Evolutionary conservation across 2,888 invertebrate genomes (phyloP).

Genomic region (Colletes collaris): DNA sequence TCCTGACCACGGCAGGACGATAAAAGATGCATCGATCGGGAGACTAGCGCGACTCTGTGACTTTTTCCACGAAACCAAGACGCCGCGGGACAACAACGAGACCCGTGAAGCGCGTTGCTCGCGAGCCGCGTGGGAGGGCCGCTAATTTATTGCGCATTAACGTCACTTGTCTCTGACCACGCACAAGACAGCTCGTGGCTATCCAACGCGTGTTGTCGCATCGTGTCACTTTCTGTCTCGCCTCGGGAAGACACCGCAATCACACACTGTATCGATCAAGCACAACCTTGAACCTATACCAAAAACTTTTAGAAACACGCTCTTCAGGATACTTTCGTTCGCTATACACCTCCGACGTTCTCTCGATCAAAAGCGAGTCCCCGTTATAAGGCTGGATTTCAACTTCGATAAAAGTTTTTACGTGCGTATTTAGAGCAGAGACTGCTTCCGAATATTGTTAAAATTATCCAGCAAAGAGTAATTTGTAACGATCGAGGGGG

Average conservation of each 20-base stretch:
- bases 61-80: conserved; percentile 30
- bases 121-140: conserved; percentile 75
- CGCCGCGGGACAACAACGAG: conserved; percentile 24
- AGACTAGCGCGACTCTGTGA: neutral
- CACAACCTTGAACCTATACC: neutral
- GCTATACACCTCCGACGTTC: too few relatives aligned
- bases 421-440: too few relatives aligned
- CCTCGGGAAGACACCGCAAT: neutral
- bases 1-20: conserved; percentile 13
- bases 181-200: conserved; percentile 59
- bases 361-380: neutral
- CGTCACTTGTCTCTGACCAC: conserved; percentile 80
- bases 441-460: too few relatives aligned
- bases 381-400: too few relatives aligned
- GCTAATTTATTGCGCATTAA: conserved; percentile 82
- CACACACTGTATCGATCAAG: neutral
- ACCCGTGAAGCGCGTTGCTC: conserved; percentile 40
- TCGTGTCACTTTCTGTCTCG: conserved; percentile 40
- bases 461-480: too few relatives aligned
- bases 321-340: too few relatives aligned
- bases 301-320: neutral
- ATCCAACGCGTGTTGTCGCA: conserved; percentile 41
- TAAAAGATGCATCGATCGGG: conserved; percentile 12
- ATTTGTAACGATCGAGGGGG: neutral
- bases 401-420: too few relatives aligned